Conservation (phyloP, 2,888 invertebrate genomes). For the Lepidonotus clava region DNA sequence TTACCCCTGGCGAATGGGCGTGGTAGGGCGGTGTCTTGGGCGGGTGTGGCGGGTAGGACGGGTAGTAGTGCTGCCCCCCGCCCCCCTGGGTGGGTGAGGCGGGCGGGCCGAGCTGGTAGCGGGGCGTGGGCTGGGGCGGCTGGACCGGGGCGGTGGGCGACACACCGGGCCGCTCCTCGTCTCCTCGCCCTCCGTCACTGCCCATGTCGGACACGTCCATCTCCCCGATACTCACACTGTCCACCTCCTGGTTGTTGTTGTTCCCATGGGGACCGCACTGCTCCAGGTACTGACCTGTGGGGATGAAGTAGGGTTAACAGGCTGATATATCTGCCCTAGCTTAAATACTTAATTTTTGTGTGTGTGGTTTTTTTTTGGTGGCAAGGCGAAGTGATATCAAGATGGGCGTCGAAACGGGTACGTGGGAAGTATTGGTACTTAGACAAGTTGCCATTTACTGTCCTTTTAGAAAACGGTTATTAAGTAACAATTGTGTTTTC, state of each 20-base stretch:
- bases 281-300: slow-evolving; percentile 40
- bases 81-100: neutral
- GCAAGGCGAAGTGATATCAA: no score
- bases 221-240: slow-evolving; percentile 76
- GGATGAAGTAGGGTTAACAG: neutral
- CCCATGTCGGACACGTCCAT: slow-evolving; percentile 78
- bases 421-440: no score
- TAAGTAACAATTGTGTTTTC: no score
- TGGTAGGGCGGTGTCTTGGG: slow-evolving; percentile 40
- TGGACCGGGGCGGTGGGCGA: slow-evolving; percentile 18
- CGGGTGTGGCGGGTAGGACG: slow-evolving; percentile 33
- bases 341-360: neutral
- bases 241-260: slow-evolving; percentile 67
- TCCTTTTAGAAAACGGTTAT: no score
- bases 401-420: no score
- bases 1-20: slow-evolving; percentile 42
- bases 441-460: no score
- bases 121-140: slow-evolving; percentile 38
- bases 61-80: slow-evolving; percentile 13
- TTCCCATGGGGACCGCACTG: slow-evolving; percentile 48
- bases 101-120: neutral
- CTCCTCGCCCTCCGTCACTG: neutral
- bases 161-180: neutral
- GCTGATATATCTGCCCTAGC: neutral
- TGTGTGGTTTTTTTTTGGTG: neutral